Conservation (phyloP, 2,797 vertebrate species). For the Clarias fuscus region DNA sequence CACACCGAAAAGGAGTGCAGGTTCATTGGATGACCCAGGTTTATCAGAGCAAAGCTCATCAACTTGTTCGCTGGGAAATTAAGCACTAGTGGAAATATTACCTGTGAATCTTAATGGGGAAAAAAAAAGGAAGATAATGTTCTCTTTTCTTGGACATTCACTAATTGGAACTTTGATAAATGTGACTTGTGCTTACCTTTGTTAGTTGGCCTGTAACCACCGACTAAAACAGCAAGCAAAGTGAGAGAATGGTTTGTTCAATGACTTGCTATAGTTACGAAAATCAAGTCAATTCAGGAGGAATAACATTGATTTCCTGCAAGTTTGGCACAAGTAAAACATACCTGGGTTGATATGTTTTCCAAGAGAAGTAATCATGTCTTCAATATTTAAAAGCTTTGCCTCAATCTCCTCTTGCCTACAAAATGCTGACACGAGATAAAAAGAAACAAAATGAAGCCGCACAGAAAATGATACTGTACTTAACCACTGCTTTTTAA, state of each 20-base stretch:
- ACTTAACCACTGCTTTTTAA: conserved; percentile 1
- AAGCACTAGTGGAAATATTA: conserved; percentile 76
- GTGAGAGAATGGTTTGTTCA: conserved; percentile 24
- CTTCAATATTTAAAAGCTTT: conserved; percentile 80
- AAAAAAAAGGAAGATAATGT: neutral
- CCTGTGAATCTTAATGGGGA: conserved; percentile 56
- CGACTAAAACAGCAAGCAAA: conserved; percentile 49
- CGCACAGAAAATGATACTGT: conserved; percentile 1
- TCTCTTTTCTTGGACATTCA: neutral
- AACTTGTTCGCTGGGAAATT: conserved; percentile 72
- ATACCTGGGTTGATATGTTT: conserved; percentile 68
- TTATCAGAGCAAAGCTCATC: conserved; percentile 72
- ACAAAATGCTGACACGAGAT: conserved; percentile 73
- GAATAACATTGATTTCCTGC: neutral
- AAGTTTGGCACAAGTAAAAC: neutral
- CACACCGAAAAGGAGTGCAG: conserved; percentile 79
- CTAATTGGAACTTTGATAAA: neutral
- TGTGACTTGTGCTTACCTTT: conserved; percentile 57
- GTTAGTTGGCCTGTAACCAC: conserved; percentile 38
- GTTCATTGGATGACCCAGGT: conserved; percentile 61
- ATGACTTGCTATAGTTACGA: neutral
- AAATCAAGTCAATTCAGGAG: neutral
- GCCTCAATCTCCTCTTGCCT: conserved; percentile 75
- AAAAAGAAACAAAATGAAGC: neutral
- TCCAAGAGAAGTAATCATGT: conserved; percentile 77